These are phyloP conservation scores for Eustalomyia histrio DNA, from an alignment of 2,888 invertebrate species.

Conservation along the genomic window DNA sequence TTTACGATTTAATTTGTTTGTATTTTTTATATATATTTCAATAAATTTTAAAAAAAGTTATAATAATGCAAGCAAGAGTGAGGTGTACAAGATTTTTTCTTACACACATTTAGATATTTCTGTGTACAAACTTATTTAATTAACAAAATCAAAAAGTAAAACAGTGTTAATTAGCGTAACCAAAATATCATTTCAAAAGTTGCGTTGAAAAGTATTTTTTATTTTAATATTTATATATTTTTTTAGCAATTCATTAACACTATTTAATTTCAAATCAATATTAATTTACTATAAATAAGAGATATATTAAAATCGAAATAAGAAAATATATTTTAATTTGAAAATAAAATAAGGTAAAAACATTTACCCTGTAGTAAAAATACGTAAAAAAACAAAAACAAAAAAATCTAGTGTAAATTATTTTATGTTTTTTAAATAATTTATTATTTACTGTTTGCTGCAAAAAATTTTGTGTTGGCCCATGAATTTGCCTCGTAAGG, in stretches of 20 bases:
- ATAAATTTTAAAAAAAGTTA: too few relatives aligned
- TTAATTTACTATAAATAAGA: conserved; percentile 4
- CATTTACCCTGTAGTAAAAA: too few relatives aligned
- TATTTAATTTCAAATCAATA: conserved; percentile 9
- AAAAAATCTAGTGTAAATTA: too few relatives aligned
- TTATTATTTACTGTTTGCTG: too few relatives aligned
- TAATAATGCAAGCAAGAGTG: too few relatives aligned
- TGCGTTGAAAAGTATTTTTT: conserved; percentile 4
- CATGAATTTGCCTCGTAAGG: too few relatives aligned
- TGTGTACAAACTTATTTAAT: conserved; percentile 14
- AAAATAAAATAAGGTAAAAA: too few relatives aligned
- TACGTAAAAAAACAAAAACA: too few relatives aligned
- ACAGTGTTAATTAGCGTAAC: not conserved
- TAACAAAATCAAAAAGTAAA: conserved; percentile 4
- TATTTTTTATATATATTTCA: too few relatives aligned
- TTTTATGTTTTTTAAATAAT: too few relatives aligned
- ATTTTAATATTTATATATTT: not conserved
- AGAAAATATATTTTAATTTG: not conserved
- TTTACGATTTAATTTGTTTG: too few relatives aligned
- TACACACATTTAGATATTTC: not conserved
- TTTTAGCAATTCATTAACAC: conserved; percentile 4
- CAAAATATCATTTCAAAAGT: not conserved
- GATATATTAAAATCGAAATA: not conserved
- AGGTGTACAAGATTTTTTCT: not conserved
- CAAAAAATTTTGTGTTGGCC: too few relatives aligned